Evolutionary conservation across 2,797 vertebrate genomes (phyloP), one percentile per base, ranked within the genome.

Genomic region (Xiphophorus birchmanni): DNA sequence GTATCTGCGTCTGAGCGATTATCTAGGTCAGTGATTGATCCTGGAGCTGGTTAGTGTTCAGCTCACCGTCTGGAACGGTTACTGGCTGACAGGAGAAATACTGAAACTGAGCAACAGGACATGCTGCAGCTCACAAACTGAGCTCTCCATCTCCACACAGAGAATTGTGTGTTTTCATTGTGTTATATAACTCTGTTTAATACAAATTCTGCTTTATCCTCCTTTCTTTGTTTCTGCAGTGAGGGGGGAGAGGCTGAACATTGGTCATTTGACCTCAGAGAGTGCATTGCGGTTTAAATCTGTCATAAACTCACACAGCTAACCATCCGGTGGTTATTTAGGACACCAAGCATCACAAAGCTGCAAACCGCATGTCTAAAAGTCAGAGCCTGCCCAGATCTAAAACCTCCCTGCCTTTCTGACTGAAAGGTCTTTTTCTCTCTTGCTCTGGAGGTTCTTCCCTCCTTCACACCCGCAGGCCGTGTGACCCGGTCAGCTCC

Each of bases 331-430:
- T 69, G 84, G 74, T 74, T 83, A 91, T 88, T 89, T 90, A 87
- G 4, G 73, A 86, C 87, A 75, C 67, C 13, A 63, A 77, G 37
- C 35, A 58, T 71, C 72, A 48, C 80, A 82, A 65, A 72, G 69
- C 73, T 23, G 50, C 44, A 73, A 72, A 86, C 90, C 91, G 82
- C 87, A 93, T 81, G 79, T 80, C 71, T 82, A 74, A 87, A 86
- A 87, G 91, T 91, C 82, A 86, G 79, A 82, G 77, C 77, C 84
- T 82, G 13, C 67, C 85, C 71, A 84, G 50, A 60, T 77, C 76
- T 89, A 88, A 85, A 87, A 86, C 79, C 74, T 77, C 52, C 60
- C 74, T 74, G 67, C 82, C 74, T 88, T 77, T 77, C 77, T 48
- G 80, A 78, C 79, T 80, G n/a, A 67, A 35, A 72, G 71, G 73